Evolutionary conservation across 2,113 vertebrate species (phyloP).

Genomic region (Hippolais icterina): DNA sequence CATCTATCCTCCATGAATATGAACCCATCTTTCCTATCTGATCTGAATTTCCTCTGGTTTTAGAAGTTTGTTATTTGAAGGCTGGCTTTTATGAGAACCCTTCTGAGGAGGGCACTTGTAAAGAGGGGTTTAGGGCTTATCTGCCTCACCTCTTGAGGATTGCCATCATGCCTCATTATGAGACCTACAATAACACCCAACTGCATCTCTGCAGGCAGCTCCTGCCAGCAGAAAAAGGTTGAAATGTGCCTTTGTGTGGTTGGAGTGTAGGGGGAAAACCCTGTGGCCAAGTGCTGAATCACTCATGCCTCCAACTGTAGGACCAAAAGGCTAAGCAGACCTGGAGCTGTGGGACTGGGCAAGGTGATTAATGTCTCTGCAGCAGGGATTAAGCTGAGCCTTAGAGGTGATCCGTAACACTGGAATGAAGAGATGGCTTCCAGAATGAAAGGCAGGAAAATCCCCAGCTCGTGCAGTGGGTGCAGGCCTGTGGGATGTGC

Average conservation of each 20-base stretch:
- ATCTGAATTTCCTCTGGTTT: not conserved
- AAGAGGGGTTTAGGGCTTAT: not conserved
- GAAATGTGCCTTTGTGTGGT: not conserved
- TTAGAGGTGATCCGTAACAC: not conserved
- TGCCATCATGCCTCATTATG: rapidly evolving
- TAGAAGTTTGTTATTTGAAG: not conserved
- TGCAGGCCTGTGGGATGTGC: not conserved
- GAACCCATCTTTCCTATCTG: not conserved
- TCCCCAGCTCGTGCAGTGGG: rapidly evolving
- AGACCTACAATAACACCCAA: not conserved
- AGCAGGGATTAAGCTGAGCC: not conserved
- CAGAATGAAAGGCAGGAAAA: not conserved
- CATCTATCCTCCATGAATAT: not conserved
- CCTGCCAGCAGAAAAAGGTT: not conserved
- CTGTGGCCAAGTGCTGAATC: not conserved
- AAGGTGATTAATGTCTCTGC: not conserved
- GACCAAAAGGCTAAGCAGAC: not conserved
- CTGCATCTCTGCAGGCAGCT: not conserved
- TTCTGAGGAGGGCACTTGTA: not conserved
- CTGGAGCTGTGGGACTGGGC: not conserved
- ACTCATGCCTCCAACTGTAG: rapidly evolving
- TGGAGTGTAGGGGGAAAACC: not conserved
- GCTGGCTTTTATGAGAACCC: not conserved
- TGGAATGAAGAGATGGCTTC: not conserved
- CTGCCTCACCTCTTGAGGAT: rapidly evolving